These are phyloP conservation scores for Achroia grisella DNA, from an alignment of 1,140 invertebrate genomes.

Conservation along the genomic window DNA sequence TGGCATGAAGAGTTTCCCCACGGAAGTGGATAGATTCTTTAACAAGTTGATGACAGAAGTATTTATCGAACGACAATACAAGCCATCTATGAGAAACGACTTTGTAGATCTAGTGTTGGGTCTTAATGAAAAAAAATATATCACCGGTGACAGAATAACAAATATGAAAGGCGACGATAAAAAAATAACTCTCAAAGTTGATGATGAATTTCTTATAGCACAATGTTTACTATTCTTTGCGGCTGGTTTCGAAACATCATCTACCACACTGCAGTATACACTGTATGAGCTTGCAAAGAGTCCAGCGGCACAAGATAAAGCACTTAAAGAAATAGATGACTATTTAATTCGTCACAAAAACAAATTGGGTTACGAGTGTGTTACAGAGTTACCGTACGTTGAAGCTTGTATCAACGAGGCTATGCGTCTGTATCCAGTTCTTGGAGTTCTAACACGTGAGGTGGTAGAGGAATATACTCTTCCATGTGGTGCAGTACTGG, in stretches of 20 bases:
- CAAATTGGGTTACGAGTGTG: constrained; percentile 39
- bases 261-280: constrained; percentile 60
- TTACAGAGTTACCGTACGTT: constrained; percentile 48
- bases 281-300: constrained; percentile 71
- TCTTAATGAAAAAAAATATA: constrained; percentile 12
- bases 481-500: constrained; percentile 30
- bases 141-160: constrained; percentile 11
- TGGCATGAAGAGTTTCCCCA: constrained; percentile 6
- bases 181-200: constrained; percentile 15
- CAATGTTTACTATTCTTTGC: constrained; percentile 80
- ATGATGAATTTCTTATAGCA: constrained; percentile 73
- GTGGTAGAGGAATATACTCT: constrained; percentile 50
- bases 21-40: constrained; percentile 7
- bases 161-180: constrained; percentile 2
- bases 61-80: constrained; percentile 8
- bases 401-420: constrained; percentile 38
- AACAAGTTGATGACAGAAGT: constrained; percentile 9
- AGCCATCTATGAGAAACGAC: constrained; percentile 13
- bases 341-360: constrained; percentile 41
- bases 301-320: constrained; percentile 57
- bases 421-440: constrained; percentile 44
- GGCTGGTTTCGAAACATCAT: constrained; percentile 74
- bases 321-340: constrained; percentile 71
- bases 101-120: constrained; percentile 18
- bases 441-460: constrained; percentile 31